Evolutionary conservation across 2,888 invertebrate genomes (phyloP).

Genomic region (Chloroclysta siterata): DNA sequence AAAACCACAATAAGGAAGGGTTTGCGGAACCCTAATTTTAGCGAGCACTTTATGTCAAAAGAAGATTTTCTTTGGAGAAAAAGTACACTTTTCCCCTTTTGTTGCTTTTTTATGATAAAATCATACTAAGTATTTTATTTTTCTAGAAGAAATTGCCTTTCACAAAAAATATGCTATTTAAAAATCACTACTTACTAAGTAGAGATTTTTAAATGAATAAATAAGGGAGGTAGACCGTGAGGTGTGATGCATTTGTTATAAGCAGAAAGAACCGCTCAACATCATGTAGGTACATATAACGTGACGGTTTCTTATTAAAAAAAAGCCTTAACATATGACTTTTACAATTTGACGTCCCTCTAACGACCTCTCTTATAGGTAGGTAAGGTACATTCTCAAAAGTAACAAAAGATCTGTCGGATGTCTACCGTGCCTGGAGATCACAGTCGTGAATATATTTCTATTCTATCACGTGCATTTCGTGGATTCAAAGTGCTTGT

Average conservation of each 20-base stretch:
- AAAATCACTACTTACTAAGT: too few species aligned
- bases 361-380: too few species aligned
- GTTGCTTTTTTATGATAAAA: constrained; percentile 27
- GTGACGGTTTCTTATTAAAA: too few species aligned
- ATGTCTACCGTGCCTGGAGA: background rate
- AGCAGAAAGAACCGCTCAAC: background rate
- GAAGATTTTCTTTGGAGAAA: constrained; percentile 32
- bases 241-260: background rate
- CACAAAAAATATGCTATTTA: too few species aligned
- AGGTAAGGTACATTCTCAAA: too few species aligned
- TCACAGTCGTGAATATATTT: background rate
- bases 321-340: too few species aligned
- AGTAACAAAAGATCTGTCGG: too few species aligned
- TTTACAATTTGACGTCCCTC: too few species aligned
- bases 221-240: too few species aligned
- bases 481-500: background rate
- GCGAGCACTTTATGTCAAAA: constrained; percentile 35
- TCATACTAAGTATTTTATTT: constrained; percentile 16
- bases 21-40: constrained; percentile 60
- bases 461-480: background rate
- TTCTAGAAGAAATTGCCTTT: constrained; percentile 11
- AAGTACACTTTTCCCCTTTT: constrained; percentile 27
- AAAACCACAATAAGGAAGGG: constrained; percentile 67
- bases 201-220: too few species aligned
- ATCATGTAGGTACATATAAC: too few species aligned